Base-by-base conservation (phyloP, 2,113 vertebrate species). In the Hypocryptadius cinnamomeus region DNA sequence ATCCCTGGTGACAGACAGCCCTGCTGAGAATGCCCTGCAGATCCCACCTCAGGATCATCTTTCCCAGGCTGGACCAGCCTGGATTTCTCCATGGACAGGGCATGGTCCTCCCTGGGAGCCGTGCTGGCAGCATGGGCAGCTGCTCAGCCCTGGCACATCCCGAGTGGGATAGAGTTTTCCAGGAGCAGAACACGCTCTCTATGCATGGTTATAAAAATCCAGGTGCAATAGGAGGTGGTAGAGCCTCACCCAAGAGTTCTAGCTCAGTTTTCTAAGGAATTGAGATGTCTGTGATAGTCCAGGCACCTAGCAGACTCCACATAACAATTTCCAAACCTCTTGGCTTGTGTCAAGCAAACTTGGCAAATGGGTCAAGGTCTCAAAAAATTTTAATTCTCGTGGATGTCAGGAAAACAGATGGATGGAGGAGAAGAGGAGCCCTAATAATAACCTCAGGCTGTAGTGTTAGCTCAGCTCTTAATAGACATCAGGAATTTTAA, bases 401-500 rank as follows among this genome's bases (percentile, higher is more conserved):
- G n/a, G 35, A 44, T 79, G 80, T 68, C 16, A 14, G 31, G 45
- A 63, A 90, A 77, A 39, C 33, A 81, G 63, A 65, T 35, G 47
- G 22, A 70, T 65, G 39, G 47, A 87, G 20, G 35, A 65, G 40
- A 72, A 57, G 40, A 91, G 40, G 15, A 83, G 42, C 30, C 60
- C 54, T 54, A 63, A 27, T 45, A 90, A n/a, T 40, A 66, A 35
- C 60, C 54, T 22, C 30, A 70, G 60, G 47, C 47, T 92, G 19
- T 56, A 79, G 60, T 31, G 44, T 65, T 74, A 70, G 39, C 71
- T 83, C 76, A 59, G 19, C 7, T 60, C 15, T 80, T 87, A 48
- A 47, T 40, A 83, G 85, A 61, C 33, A 71, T 16, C 64, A 78
- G 64, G 61, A 92, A 88, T 80, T 56, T 85, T 77, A 86, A 83